Conservation (phyloP, 1,140 invertebrate genomes). For the Globodera rostochiensis region DNA sequence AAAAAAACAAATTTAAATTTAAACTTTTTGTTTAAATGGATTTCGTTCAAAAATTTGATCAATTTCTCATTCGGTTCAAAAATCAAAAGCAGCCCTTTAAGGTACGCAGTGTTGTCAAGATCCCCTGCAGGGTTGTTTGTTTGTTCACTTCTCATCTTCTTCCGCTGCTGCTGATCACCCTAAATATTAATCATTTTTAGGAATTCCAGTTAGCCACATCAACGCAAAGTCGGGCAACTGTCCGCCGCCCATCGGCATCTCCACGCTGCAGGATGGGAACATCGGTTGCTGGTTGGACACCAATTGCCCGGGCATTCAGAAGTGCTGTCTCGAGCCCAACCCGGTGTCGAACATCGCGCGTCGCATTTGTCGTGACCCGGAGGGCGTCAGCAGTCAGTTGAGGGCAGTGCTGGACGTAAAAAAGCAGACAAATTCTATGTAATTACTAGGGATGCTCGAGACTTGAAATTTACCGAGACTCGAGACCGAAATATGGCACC, state of each 20-base stretch:
- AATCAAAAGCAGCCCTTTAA: not conserved
- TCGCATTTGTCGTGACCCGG: constrained; percentile 51
- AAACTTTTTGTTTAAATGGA: too few species aligned
- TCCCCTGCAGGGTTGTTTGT: constrained; percentile 28
- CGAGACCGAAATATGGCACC: too few species aligned
- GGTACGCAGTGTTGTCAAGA: constrained; percentile 42
- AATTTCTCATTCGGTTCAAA: not conserved
- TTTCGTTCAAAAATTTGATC: not conserved
- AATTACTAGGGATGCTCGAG: not conserved
- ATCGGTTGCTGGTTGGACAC: constrained; percentile 51
- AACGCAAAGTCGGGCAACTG: constrained; percentile 53
- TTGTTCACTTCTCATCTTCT: not conserved
- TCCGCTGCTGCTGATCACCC: too few species aligned
- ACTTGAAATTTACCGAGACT: not conserved
- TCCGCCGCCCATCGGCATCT: constrained; percentile 51
- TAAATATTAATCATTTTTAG: constrained; percentile 28
- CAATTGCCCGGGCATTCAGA: constrained; percentile 54
- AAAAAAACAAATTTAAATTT: too few species aligned
- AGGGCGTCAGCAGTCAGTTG: constrained; percentile 47
- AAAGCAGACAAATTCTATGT: too few species aligned
- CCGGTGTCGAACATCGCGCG: constrained; percentile 38
- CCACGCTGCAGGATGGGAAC: constrained; percentile 36
- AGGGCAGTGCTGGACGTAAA: not conserved
- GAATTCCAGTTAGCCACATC: constrained; percentile 50
- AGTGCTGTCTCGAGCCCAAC: constrained; percentile 55